Evolutionary conservation across 2,113 vertebrate genomes (phyloP).

Genomic region (Epinephelus moara): DNA sequence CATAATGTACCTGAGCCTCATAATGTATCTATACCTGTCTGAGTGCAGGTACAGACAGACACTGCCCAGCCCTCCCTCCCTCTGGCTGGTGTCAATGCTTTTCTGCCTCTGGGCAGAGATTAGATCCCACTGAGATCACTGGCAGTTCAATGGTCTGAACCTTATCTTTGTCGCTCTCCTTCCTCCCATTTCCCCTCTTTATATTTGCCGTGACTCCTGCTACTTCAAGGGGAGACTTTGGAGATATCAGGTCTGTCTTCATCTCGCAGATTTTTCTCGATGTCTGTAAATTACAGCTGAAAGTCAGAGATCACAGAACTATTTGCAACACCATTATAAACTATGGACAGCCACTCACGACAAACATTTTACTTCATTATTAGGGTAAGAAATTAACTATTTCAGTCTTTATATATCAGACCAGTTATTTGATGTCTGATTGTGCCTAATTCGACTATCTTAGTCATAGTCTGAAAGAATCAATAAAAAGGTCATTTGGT

Average conservation of each 20-base stretch:
- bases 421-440: not conserved
- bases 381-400: not conserved
- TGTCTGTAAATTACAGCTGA: conserved; percentile 39
- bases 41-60: not conserved
- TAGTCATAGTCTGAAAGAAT: not conserved
- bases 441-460: not conserved
- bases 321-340: conserved; percentile 8
- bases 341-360: not conserved
- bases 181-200: conserved; percentile 38
- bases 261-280: conserved; percentile 6
- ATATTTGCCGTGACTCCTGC: conserved; percentile 43
- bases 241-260: conserved; percentile 29
- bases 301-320: conserved; percentile 32
- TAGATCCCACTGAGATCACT: conserved; percentile 59
- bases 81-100: conserved; percentile 56
- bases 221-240: conserved; percentile 47
- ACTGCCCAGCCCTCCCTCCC: not conserved
- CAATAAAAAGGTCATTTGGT: not conserved
- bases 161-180: conserved; percentile 55
- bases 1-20: not conserved
- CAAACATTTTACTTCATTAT: not conserved
- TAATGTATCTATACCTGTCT: not conserved
- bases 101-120: conserved; percentile 69
- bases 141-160: conserved; percentile 57
- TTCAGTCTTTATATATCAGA: not conserved